Base-by-base conservation (phyloP, 37 sponge, comb jelly and placozoan species). In the Mnemiopsis leidyi region DNA sequence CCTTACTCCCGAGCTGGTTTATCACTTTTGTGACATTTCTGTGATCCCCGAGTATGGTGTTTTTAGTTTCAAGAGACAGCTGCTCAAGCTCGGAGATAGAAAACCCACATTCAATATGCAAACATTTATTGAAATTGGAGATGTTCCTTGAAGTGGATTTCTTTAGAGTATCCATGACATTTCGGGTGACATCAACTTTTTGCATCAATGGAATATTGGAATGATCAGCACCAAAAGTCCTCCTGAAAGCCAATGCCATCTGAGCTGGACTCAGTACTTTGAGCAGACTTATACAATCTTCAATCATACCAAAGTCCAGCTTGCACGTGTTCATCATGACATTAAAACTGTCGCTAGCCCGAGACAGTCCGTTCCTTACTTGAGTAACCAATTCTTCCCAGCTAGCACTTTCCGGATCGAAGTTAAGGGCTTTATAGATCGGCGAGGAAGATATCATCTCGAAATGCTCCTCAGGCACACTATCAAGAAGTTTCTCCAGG, bases 1-100 rank as follows among this genome's bases (percentile, higher is more conserved):
- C 90, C 18, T 77, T 77, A 36, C 79, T 77, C 0, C 61, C 90
- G 25, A 85, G 35, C 36, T 85, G 90, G 48, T 85, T 85, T 13
- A 85, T 85, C 13, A 61, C 25, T 39, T 40, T 85, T 39, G 90
- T 85, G 1, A 85, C 18, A 77, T 77, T 77, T 28, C 73, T 3
- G 33, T 9, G 1, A 34, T 77, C 35, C 1, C 35, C 90, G 61
- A 85, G 61, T 32, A 85, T 38, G 39, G 48, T 13, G 39, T 38
- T 0, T 38, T n/a, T 85, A 3, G 40, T 33, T 38, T 40, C 28
- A 28, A 5, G 24, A 23, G 90, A 85, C 2, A 85, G 16, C 32
- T 77, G 35, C 35, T 77, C 32, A 0, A 77, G 48, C 2, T 40
- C 24, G 24, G 40, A 40, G 24, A 85, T 9, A 32, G 40, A 38